These are phyloP conservation scores for Hipposideros armiger DNA, from an alignment of 2,113 vertebrate species.

Conservation along the genomic window DNA sequence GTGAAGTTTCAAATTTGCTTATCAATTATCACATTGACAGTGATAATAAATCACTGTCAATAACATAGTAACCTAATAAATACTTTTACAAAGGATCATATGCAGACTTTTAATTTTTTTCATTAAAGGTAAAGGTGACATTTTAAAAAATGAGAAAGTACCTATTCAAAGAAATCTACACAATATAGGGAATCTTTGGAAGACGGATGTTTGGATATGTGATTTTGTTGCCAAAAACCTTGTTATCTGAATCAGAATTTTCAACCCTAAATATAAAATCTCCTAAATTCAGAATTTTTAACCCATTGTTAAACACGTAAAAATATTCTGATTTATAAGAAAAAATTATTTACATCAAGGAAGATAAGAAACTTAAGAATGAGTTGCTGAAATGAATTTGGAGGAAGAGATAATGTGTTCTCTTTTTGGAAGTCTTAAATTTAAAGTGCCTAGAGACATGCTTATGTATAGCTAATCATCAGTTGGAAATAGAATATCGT, in stretches of 20 bases:
- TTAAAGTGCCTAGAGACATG: not conserved
- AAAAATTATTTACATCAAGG: not conserved
- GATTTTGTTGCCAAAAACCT: not conserved
- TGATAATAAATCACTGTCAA: not conserved
- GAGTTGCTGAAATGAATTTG: not conserved
- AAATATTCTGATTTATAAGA: slow-evolving; percentile 34
- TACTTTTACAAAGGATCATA: not conserved
- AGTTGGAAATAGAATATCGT: not conserved
- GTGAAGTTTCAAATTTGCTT: slow-evolving; percentile 26
- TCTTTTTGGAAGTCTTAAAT: slow-evolving; percentile 8
- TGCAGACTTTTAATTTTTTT: not conserved
- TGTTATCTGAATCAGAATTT: not conserved
- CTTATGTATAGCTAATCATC: not conserved
- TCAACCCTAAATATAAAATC: not conserved
- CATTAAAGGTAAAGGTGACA: not conserved
- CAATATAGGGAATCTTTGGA: not conserved
- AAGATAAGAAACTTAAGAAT: not conserved
- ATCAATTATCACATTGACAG: not conserved
- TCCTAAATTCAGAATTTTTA: slow-evolving; percentile 37
- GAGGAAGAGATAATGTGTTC: not conserved
- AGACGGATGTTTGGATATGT: not conserved
- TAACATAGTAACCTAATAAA: not conserved
- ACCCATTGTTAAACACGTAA: slow-evolving; percentile 25
- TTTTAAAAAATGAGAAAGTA: slow-evolving; percentile 29
- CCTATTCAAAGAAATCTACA: not conserved